Evolutionary conservation across 2,888 invertebrate species (phyloP).

Genomic region (Drosophila subsilvestris): DNA sequence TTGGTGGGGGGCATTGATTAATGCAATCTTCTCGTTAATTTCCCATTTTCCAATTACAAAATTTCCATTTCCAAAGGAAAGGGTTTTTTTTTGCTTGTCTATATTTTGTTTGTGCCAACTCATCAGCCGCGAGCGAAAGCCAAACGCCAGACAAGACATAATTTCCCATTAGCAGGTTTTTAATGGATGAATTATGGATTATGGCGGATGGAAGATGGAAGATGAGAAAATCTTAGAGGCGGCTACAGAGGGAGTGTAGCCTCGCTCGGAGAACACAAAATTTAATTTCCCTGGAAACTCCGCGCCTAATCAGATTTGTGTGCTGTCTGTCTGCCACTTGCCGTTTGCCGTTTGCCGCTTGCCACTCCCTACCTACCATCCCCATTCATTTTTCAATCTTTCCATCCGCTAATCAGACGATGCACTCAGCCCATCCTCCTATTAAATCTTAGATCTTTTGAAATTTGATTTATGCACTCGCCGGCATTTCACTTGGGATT

Average conservation of each 20-base stretch:
- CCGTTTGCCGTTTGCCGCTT: slow-evolving; percentile 21
- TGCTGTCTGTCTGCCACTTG: slow-evolving; percentile 16
- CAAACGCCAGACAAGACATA: slow-evolving; percentile 37
- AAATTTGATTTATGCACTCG: slow-evolving; percentile 45
- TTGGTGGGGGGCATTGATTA: slow-evolving; percentile 28
- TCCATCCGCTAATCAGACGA: slow-evolving; percentile 23
- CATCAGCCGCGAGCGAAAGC: slow-evolving; percentile 38
- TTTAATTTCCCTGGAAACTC: slow-evolving; percentile 8
- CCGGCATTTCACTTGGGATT: neutral
- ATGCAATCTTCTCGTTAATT: slow-evolving; percentile 22
- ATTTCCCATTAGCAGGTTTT: slow-evolving; percentile 50
- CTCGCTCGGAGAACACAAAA: slow-evolving; percentile 31
- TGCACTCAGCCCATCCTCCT: slow-evolving; percentile 25
- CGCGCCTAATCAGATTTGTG: slow-evolving; percentile 63
- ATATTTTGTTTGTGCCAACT: slow-evolving; percentile 27
- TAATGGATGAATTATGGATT: slow-evolving; percentile 34
- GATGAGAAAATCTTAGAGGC: neutral
- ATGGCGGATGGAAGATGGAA: neutral
- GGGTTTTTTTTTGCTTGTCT: neutral
- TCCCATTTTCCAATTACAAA: slow-evolving; percentile 10
- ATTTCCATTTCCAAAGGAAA: slow-evolving; percentile 14
- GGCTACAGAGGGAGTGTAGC: neutral
- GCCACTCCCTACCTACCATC: slow-evolving; percentile 19
- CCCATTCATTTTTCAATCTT: neutral
- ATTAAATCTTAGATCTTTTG: slow-evolving; percentile 30